Evolutionary conservation across 2,888 invertebrate genomes (phyloP).

Genomic region (Glyphotaelius pellucidus): DNA sequence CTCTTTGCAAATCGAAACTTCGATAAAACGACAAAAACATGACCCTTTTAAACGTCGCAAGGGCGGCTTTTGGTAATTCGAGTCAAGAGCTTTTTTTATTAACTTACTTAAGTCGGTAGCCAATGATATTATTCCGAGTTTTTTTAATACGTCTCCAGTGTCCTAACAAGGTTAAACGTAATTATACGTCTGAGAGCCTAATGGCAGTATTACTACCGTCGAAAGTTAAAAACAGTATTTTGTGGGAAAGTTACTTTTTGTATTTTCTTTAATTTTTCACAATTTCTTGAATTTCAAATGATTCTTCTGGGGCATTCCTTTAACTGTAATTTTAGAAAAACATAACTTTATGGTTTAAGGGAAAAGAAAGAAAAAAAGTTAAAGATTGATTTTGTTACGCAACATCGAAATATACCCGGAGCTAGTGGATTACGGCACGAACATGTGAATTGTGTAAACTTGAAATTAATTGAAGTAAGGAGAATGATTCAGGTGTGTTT

Average conservation of each 20-base stretch:
- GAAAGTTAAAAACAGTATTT: not conserved
- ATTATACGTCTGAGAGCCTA: not conserved
- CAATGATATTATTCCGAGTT: not conserved
- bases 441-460: no score
- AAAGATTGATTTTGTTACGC: no score
- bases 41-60: not conserved
- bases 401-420: no score
- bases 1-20: not conserved
- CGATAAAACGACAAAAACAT: not conserved
- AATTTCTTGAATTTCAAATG: no score
- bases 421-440: no score
- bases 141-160: not conserved
- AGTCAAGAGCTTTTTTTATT: not conserved
- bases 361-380: no score
- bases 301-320: no score
- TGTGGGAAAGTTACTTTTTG: not conserved
- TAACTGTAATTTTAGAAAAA: no score
- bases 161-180: not conserved
- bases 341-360: no score
- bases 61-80: not conserved
- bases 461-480: no score
- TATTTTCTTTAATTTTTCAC: no score
- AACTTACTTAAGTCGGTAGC: not conserved
- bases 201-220: not conserved
- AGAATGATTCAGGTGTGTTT: no score